Base-by-base conservation (phyloP, 2,113 vertebrate species). In the Leptosomus discolor region DNA sequence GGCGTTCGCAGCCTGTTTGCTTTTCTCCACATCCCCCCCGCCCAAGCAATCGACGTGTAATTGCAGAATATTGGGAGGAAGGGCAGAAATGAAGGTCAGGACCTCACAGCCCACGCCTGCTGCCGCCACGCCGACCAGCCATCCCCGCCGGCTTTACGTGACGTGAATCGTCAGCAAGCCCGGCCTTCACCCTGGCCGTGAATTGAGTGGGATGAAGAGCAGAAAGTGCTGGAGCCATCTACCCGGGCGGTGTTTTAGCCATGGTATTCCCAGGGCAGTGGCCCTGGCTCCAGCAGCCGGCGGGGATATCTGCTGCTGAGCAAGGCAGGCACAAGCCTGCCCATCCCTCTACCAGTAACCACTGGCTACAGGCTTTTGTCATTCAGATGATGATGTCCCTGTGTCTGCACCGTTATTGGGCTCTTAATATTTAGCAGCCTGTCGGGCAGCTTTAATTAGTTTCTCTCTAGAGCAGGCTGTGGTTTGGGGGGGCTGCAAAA, bases 361-460 rank as follows among this genome's bases (percentile, higher is more conserved):
- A 29, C 79, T 75, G 89, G n/a, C 80, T 56, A 22, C 77, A 20
- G 21, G 37, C 90, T 94, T 94, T 92, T 96, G 91, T 83, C 77
- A 77, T 92, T 86, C 80, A 26, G 12, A 48, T 61, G 92, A 30
- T 76, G 64, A 60, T 56, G 65, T 82, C 82, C 79, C 94, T 7
- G 37, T 74, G 70, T 64, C 93, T 68, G 76, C 76, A 12, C 76
- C 27, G 12, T 73, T 73, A 65, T 65, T 85, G 71, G 63, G 58
- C 96, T 92, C 79, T 82, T 87, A 83, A 86, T 90, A 87, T 87
- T 95, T 93, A 95, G 90, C 94, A 93, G 88, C 76, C 90, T 78
- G 88, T 86, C 93, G 50, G 83, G 70, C 78, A 76, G 93, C 63
- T 95, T 92, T 97, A 92, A 94, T 84, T 68, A 86, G 86, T 69